Evolutionary conservation across 1,140 invertebrate species (phyloP).

Genomic region (Ctenoplectra terminalis): DNA sequence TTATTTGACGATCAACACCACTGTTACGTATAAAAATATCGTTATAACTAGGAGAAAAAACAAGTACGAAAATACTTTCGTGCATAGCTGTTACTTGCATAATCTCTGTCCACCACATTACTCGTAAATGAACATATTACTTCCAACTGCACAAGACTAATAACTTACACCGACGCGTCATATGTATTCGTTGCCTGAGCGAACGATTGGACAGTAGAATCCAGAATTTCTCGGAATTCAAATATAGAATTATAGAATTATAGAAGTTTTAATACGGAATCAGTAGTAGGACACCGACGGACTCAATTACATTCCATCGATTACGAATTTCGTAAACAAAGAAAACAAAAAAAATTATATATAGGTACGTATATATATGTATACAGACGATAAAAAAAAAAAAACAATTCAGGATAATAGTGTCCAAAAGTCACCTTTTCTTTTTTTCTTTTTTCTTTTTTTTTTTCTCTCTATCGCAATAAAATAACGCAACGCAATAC

Average conservation of each 20-base stretch:
- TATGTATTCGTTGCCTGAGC: slow-evolving; percentile 38
- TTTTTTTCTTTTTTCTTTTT: slow-evolving; percentile 11
- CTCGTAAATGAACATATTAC: slow-evolving; percentile 49
- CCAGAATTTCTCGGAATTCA: slow-evolving; percentile 7
- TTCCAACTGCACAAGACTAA: slow-evolving; percentile 58
- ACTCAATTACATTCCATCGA: neutral
- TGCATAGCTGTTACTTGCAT: slow-evolving; percentile 31
- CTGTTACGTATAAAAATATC: slow-evolving; percentile 33
- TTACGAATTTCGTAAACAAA: neutral
- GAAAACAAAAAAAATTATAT: neutral
- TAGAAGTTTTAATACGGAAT: neutral
- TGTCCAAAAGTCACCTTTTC: slow-evolving; percentile 47
- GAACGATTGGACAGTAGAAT: slow-evolving; percentile 48
- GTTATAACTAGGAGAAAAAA: slow-evolving; percentile 31
- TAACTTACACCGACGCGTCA: slow-evolving; percentile 56
- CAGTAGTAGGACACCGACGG: too few relatives aligned
- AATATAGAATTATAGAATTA: neutral
- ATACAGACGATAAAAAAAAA: neutral
- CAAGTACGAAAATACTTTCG: slow-evolving; percentile 45
- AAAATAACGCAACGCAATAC: slow-evolving; percentile 57
- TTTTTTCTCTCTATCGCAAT: slow-evolving; percentile 11
- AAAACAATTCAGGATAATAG: slow-evolving; percentile 39
- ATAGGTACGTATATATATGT: neutral
- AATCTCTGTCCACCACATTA: slow-evolving; percentile 60
- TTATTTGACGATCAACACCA: slow-evolving; percentile 28